Conservation (phyloP, 2,113 vertebrate species). For the Rattus norvegicus region GRCr8 NC_086032.1:11691501-11692000, state of each 20-base stretch:
- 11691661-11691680: neutral
- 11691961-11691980: neutral
- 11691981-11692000: neutral
- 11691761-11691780: neutral
- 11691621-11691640: neutral
- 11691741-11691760: neutral
- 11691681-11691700: neutral
- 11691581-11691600: neutral
- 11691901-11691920: neutral
- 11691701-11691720: fast-evolving
- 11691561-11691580: neutral
- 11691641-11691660: neutral
- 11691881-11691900: neutral
- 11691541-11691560: neutral
- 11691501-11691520: neutral
- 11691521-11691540: neutral
- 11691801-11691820: neutral
- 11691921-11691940: neutral
- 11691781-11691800: neutral
- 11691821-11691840: neutral
- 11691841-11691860: neutral
- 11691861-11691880: slow-evolving; percentile 7
- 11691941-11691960: neutral
- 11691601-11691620: neutral
- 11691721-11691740: neutral